Percentiles rank a stretch among this genome's conserved stretches.
These are phyloP conservation scores for Nyctibius bracteatus DNA, from an alignment of 2,113 vertebrate species.

Conservation along the genomic window DNA sequence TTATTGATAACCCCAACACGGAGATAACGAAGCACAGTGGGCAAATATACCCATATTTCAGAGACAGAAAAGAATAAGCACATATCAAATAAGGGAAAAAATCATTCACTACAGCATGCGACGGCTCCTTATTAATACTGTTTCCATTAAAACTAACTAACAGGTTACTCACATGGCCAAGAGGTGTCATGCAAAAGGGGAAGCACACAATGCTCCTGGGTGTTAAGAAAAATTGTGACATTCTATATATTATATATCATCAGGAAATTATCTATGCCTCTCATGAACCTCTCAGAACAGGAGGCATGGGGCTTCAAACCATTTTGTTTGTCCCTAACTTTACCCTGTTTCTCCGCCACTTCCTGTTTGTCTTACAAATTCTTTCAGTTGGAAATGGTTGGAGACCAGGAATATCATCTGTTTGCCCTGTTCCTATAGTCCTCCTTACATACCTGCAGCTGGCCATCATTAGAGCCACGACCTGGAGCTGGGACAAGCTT, in stretches of 20 bases:
- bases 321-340: not conserved
- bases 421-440: not conserved
- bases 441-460: not conserved
- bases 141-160: not conserved
- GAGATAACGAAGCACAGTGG: not conserved
- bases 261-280: not conserved
- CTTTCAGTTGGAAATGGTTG: not conserved
- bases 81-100: not conserved
- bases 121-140: not conserved
- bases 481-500: not conserved
- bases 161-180: not conserved
- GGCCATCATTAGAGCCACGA: not conserved
- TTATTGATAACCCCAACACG: not conserved
- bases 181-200: not conserved
- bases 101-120: not conserved
- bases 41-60: not conserved
- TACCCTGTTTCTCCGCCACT: not conserved
- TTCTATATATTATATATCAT: not conserved
- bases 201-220: not conserved
- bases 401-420: not conserved
- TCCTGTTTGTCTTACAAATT: not conserved
- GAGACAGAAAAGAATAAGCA: not conserved
- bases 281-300: not conserved
- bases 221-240: not conserved
- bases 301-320: not conserved